Conservation (phyloP, 1,140 invertebrate species). For the Asobara japonica region DNA sequence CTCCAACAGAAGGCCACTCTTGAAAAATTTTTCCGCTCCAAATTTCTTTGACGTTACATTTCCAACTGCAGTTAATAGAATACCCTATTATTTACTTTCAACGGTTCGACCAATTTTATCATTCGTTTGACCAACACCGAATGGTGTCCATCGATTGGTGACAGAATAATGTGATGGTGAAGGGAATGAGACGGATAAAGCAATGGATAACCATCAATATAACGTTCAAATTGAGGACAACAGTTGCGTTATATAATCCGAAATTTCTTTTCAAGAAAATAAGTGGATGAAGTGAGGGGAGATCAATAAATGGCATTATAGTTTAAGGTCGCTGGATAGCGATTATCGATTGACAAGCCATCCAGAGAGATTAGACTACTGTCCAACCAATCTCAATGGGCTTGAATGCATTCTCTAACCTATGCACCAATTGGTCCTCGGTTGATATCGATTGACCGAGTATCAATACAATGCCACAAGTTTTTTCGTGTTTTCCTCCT, state of each 20-base stretch:
- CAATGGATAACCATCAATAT: slow-evolving; percentile 10
- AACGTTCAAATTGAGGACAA: background rate
- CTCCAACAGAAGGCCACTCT: slow-evolving; percentile 14
- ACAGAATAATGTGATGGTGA: slow-evolving; percentile 6
- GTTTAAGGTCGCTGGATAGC: background rate
- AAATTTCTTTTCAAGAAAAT: background rate
- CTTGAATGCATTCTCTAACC: background rate
- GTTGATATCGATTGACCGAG: slow-evolving; percentile 8
- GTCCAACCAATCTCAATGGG: background rate
- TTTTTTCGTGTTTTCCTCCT: slow-evolving; percentile 7
- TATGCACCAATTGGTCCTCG: background rate
- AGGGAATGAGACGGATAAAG: background rate
- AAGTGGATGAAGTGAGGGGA: background rate
- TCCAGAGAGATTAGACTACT: background rate
- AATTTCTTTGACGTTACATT: background rate
- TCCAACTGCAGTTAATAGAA: background rate
- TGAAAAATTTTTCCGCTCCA: background rate
- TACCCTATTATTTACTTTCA: slow-evolving; percentile 24
- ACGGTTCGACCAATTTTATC: slow-evolving; percentile 3
- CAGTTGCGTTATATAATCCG: slow-evolving; percentile 12
- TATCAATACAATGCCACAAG: slow-evolving; percentile 12
- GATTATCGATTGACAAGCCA: slow-evolving; percentile 2
- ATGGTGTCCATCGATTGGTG: background rate
- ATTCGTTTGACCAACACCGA: slow-evolving; percentile 8
- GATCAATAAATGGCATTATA: slow-evolving; percentile 7